Evolutionary conservation across 2,797 vertebrate species (phyloP).

Genomic region (Botia kubotai): DNA sequence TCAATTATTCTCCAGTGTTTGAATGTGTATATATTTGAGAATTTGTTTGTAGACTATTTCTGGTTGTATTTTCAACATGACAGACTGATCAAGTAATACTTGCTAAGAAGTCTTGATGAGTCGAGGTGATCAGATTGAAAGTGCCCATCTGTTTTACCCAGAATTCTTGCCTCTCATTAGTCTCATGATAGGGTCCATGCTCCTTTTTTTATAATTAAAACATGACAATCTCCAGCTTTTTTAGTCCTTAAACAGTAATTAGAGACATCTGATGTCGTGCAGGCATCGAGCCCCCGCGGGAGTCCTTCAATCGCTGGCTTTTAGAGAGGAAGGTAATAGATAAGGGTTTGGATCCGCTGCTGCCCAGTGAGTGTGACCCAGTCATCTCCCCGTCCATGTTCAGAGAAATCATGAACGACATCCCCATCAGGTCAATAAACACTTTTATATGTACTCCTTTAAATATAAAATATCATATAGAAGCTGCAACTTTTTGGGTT

Average conservation of each 20-base stretch:
- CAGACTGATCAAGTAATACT: too few species aligned
- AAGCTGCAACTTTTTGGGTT: too few species aligned
- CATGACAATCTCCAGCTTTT: not conserved
- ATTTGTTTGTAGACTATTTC: too few species aligned
- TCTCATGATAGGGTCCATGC: not conserved
- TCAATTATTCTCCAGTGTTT: too few species aligned
- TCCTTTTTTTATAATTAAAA: not conserved
- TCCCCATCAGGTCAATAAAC: conserved; percentile 90
- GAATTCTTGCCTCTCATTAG: not conserved
- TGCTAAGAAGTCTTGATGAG: too few species aligned
- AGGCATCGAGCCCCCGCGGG: conserved; percentile 95
- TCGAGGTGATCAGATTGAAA: too few species aligned
- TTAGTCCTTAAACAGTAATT: not conserved
- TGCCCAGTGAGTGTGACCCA: conserved; percentile 94
- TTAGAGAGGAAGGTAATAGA: conserved; percentile 94
- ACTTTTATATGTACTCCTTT: not conserved
- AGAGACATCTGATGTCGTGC: conserved; percentile 50
- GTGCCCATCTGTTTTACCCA: too few species aligned
- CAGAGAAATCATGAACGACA: conserved; percentile 98
- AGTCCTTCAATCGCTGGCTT: conserved; percentile 98
- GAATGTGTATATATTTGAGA: too few species aligned
- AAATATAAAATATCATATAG: too few species aligned
- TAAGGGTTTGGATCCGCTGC: conserved; percentile 90
- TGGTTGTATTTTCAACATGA: too few species aligned
- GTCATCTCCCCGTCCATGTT: conserved; percentile 97